Percentiles rank a stretch among this genome's conserved stretches.
Evolutionary conservation across 2,797 vertebrate species (phyloP).

Genomic region (Morus bassanus): DNA sequence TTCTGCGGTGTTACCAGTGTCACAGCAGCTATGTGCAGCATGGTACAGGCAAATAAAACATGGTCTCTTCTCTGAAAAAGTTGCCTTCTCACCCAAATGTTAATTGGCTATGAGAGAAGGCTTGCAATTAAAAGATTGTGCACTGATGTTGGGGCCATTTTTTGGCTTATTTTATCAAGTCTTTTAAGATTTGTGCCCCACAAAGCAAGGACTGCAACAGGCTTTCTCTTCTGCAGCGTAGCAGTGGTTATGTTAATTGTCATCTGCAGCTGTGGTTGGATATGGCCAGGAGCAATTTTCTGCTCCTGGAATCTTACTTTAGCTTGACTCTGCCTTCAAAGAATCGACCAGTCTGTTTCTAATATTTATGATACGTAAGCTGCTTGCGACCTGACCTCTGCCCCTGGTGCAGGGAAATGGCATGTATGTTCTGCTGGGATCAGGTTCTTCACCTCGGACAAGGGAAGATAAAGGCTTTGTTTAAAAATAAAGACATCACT

Average conservation of each 20-base stretch:
- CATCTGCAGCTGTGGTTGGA: neutral
- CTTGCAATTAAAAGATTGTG: neutral
- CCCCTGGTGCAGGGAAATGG: neutral
- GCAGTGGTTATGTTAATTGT: neutral
- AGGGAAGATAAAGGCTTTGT: constrained; percentile 22
- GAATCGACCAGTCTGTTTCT: constrained; percentile 35
- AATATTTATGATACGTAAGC: constrained; percentile 49
- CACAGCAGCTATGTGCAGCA: neutral
- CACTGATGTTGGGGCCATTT: neutral
- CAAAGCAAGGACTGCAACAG: neutral
- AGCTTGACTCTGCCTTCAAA: constrained; percentile 11
- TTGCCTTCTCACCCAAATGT: neutral
- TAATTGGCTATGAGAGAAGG: neutral
- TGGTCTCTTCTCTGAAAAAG: neutral
- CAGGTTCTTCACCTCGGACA: neutral
- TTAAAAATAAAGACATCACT: constrained; percentile 43
- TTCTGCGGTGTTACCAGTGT: neutral
- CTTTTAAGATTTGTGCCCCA: neutral
- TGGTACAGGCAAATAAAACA: neutral
- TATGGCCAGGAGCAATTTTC: constrained; percentile 10
- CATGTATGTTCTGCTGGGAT: constrained; percentile 7
- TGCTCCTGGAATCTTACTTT: constrained; percentile 10
- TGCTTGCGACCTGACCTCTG: constrained; percentile 34
- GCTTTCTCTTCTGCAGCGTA: neutral
- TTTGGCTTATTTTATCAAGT: neutral